These are phyloP conservation scores for Pygocentrus nattereri DNA, from an alignment of 2,797 vertebrate genomes.

Conservation along the genomic window DNA sequence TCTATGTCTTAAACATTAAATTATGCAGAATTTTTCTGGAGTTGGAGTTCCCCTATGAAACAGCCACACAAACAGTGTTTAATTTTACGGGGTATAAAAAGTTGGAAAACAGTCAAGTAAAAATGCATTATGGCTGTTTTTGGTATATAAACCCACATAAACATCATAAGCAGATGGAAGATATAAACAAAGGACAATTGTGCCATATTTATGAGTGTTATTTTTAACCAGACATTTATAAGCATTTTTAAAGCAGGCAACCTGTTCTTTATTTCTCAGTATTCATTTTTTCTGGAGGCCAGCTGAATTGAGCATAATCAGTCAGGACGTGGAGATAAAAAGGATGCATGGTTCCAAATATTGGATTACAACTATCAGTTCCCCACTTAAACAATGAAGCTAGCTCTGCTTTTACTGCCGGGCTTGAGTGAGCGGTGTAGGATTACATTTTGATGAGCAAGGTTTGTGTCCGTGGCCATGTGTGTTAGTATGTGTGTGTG, in stretches of 20 bases:
- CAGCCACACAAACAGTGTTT: too few relatives aligned
- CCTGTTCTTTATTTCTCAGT: not conserved
- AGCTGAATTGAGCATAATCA: slow-evolving; percentile 27
- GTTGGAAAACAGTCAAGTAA: too few relatives aligned
- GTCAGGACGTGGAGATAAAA: slow-evolving; percentile 33
- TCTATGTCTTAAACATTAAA: too few relatives aligned
- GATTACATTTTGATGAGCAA: slow-evolving; percentile 47
- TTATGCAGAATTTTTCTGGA: too few relatives aligned
- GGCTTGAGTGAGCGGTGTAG: slow-evolving; percentile 25
- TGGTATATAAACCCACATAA: too few relatives aligned
- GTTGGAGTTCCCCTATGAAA: too few relatives aligned
- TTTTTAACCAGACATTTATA: too few relatives aligned
- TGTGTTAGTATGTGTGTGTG: slow-evolving; percentile 46
- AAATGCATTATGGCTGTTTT: too few relatives aligned
- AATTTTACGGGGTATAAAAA: too few relatives aligned
- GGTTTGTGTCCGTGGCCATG: slow-evolving; percentile 48
- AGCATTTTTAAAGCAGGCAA: not conserved
- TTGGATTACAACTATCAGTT: slow-evolving; percentile 30
- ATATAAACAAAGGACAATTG: not conserved
- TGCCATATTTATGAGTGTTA: not conserved
- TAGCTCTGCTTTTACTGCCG: slow-evolving; percentile 22
- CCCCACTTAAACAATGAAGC: slow-evolving; percentile 31
- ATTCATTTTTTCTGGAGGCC: not conserved
- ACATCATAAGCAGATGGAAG: too few relatives aligned
- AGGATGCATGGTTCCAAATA: slow-evolving; percentile 22